Evolutionary conservation across 2,888 invertebrate species (phyloP), one percentile per base, ranked within the genome.

Genomic region (Caenorhabditis becei): DNA sequence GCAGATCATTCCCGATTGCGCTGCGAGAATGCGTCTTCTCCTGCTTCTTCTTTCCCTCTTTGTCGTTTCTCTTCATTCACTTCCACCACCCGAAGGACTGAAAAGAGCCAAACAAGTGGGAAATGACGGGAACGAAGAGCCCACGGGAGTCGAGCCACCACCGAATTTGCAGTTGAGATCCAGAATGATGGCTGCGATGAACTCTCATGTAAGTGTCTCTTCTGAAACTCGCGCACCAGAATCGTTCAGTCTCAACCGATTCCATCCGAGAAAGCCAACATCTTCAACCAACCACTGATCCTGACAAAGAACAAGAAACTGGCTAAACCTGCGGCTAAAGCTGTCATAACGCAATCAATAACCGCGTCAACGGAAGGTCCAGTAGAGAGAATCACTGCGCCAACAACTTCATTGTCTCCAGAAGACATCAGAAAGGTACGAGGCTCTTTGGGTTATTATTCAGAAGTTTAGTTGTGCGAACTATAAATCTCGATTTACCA

Each of bases 111-210:
- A 81, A 20, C 80, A 81, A 41, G 75, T 75, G 20, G 74, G 74
- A 47, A 71, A 72, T 49, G 65, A 41, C 24, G 71, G 67, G 11
- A 62, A 54, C 54, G 80, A 61, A 47, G 71, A 77, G 23, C 53
- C 41, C 8, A 18, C 28, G 18, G 61, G 66, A 24, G 66, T 69
- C 1, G 77, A 69, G 24, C 65, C 87, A n/a, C 89, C 89, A 18
- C 88, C 89, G 20, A 89, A 89, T 62, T 74, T 89, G 7, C 83
- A 86, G n/a, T 54, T 89, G 37, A 83, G 89, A 54, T 88, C 88
- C 3, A 77, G 89, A 32, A 88, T 88, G 88, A 88, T 89, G 83
- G 88, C 89, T 1, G 88, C 89, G 0, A 75, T 87, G 70, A 88
- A 89, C 53, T 84, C 87, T 10, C 75, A 80, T 65, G 82, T 82